These are phyloP conservation scores for Oryzias celebensis DNA, from an alignment of 2,113 vertebrate species.

Conservation along the genomic window DNA sequence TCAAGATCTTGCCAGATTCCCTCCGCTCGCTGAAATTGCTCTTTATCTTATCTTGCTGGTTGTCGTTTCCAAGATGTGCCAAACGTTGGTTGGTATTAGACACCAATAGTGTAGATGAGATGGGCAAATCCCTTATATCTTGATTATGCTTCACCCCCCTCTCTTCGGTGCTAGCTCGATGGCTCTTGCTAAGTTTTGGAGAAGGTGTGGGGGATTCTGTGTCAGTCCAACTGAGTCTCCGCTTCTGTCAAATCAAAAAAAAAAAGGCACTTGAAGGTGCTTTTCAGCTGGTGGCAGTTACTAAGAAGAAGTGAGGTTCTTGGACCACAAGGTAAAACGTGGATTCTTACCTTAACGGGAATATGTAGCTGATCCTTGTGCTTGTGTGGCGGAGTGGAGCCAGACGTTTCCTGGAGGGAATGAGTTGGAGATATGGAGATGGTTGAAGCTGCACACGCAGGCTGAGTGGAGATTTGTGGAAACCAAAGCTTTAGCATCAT, in stretches of 20 bases:
- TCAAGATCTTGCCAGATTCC: conserved; percentile 23
- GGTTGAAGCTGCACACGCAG: conserved; percentile 31
- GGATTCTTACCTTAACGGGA: conserved; percentile 74
- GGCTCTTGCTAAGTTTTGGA: conserved; percentile 49
- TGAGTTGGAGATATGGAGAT: conserved; percentile 23
- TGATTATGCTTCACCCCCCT: conserved; percentile 27
- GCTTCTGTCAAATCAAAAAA: conserved; percentile 66
- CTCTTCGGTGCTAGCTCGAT: conserved; percentile 26
- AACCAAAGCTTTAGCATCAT: conserved; percentile 92
- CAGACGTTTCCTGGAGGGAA: conserved; percentile 33
- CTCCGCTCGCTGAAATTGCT: conserved; percentile 27
- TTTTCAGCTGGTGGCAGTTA: neutral
- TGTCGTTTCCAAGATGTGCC: conserved; percentile 12
- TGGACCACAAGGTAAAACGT: neutral
- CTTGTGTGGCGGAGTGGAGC: conserved; percentile 69
- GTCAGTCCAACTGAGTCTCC: conserved; percentile 76
- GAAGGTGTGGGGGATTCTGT: conserved; percentile 57
- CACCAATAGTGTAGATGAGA: conserved; percentile 10
- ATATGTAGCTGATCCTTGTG: conserved; percentile 80
- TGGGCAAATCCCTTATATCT: conserved; percentile 1
- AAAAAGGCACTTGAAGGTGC: conserved; percentile 12
- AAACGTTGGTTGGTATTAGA: conserved; percentile 18
- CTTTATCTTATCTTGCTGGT: conserved; percentile 10
- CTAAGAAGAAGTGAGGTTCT: neutral
- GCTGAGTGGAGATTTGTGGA: conserved; percentile 75